These are phyloP conservation scores for Macaca mulatta DNA, from an alignment of 2,113 vertebrate genomes.

Conservation along the genomic window DNA sequence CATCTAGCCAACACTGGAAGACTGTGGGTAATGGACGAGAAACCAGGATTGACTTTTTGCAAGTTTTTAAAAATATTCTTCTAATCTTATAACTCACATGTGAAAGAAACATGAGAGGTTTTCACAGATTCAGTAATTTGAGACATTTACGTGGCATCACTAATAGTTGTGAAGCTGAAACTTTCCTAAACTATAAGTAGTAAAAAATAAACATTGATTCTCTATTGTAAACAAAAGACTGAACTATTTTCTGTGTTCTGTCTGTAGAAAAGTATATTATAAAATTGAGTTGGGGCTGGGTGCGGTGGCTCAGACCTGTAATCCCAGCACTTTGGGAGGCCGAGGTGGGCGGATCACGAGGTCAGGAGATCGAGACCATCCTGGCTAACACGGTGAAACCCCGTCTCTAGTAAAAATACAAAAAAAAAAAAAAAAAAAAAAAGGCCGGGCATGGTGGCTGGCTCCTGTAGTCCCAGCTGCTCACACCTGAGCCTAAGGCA, in stretches of 20 bases:
- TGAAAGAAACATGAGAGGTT: not conserved
- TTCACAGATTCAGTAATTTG: not conserved
- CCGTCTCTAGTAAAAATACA: no score
- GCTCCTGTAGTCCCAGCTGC: no score
- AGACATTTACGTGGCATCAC: not conserved
- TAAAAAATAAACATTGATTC: not conserved
- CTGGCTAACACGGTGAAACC: no score
- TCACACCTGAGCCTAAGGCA: no score
- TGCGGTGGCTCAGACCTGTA: no score
- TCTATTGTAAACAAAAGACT: not conserved
- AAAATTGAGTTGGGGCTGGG: no score
- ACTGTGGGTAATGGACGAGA: not conserved
- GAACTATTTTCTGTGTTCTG: not conserved
- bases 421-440: no score
- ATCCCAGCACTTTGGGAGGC: no score
- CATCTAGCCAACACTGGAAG: not conserved
- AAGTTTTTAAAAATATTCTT: not conserved
- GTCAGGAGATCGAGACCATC: no score
- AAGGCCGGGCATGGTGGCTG: no score
- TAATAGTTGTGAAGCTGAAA: not conserved
- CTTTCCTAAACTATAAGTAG: not conserved
- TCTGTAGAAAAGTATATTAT: not conserved
- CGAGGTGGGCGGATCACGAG: no score
- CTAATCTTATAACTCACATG: not conserved
- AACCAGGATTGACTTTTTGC: not conserved